phyloP scores from a whole-genome alignment of 1,140 invertebrate species.

The Trichonephila inaurata region DNA sequence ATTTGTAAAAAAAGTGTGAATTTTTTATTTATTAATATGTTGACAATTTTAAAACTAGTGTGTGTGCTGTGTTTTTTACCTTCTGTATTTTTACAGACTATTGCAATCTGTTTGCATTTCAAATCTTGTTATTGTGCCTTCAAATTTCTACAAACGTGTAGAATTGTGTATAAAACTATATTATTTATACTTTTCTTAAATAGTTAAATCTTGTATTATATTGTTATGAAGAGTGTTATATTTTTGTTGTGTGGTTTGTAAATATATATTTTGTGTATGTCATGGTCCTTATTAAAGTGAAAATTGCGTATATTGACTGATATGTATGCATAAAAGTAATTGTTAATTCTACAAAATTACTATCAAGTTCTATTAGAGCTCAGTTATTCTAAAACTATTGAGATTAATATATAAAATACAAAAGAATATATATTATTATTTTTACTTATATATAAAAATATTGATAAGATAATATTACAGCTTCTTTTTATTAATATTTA shows the following conservation, averaged over 20 bases:
- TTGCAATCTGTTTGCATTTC: not conserved
- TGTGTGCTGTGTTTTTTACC: not conserved
- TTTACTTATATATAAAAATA: too few species aligned
- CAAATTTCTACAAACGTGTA: not conserved
- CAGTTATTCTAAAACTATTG: too few species aligned
- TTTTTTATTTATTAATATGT: conserved; percentile 14
- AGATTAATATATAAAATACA: too few species aligned
- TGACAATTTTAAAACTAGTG: not conserved
- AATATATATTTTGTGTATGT: conserved; percentile 5
- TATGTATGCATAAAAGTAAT: too few species aligned
- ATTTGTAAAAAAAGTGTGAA: not conserved
- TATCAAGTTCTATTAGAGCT: too few species aligned
- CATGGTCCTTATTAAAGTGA: not conserved
- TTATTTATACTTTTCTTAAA: not conserved
- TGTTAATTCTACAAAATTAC: too few species aligned
- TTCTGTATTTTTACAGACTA: not conserved
- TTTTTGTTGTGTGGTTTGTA: conserved; percentile 11
- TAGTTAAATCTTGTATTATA: not conserved
- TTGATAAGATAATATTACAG: too few species aligned
- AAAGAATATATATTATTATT: too few species aligned
- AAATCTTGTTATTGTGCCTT: conserved; percentile 1
- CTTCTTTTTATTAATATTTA: too few species aligned
- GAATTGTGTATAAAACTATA: not conserved
- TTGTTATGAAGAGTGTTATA: not conserved
- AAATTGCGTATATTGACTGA: not conserved